Conservation (phyloP, 2,797 vertebrate species). For the Catostomus latipinnis region DNA sequence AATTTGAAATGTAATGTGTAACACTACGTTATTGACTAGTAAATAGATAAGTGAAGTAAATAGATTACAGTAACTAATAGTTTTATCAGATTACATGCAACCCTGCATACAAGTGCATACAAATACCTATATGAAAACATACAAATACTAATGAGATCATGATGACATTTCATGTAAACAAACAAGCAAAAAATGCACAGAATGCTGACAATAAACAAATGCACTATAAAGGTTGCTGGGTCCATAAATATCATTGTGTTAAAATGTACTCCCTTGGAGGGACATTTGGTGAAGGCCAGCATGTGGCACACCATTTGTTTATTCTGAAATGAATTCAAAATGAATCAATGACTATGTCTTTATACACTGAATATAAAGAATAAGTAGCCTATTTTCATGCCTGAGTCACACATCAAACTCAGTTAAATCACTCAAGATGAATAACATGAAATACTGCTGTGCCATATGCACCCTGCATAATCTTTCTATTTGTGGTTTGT, state of each 20-base stretch:
- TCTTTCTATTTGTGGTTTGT: conserved; percentile 45
- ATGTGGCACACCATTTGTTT: conserved; percentile 17
- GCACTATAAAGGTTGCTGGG: background rate
- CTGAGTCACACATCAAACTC: conserved; percentile 32
- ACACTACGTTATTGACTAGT: too few relatives aligned
- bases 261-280: background rate
- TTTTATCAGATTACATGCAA: too few relatives aligned
- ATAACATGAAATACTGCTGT: conserved; percentile 37
- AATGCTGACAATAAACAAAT: background rate
- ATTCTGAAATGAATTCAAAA: conserved; percentile 6
- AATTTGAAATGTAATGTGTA: too few relatives aligned
- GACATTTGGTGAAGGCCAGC: conserved; percentile 3
- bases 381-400: conserved; percentile 26
- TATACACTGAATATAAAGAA: background rate
- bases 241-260: background rate
- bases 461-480: conserved; percentile 42
- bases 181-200: background rate
- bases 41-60: too few relatives aligned
- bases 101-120: too few relatives aligned
- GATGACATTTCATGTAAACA: background rate
- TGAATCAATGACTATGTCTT: conserved; percentile 8
- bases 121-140: too few relatives aligned
- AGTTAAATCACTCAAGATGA: conserved; percentile 29
- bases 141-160: too few relatives aligned
- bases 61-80: too few relatives aligned